Base-by-base conservation (phyloP, 2,888 invertebrate genomes). In the Gortyna flavago region DNA sequence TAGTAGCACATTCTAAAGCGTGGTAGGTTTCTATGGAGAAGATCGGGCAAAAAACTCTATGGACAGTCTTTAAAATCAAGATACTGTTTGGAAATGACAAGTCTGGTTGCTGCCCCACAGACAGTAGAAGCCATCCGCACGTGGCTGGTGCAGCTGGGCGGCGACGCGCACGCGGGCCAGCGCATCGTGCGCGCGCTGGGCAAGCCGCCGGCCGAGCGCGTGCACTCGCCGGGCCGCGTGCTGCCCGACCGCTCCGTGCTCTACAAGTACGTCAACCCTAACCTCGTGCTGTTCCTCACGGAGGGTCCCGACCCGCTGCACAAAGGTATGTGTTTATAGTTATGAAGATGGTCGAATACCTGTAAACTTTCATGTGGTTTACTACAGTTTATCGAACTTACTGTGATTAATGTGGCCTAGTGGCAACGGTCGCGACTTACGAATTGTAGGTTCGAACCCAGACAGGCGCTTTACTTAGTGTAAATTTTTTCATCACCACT, bases 191-290 rank as follows among this genome's bases (percentile, higher is more conserved):
- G 97, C 4, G 95, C 97, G 13, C 97, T 97, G 73, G 96, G 97
- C 51, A 98, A 98, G 91, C 97, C 97, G 89, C 95, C 97, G 16
- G 96, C 97, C 85, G 98, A 98, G 96, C 97, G 97, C 80, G 98
- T 99, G 29, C 99, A 99, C 95, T 99, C 99, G 0, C 99, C 99
- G 93, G 99, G 99, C 41, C 97, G 99, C 86, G 99, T 99, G 71
- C 97, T 99, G 86, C 98, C 98, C 57, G 99, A 99, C 97, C 97
- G 99, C 83, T 99, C 99, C 89, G 99, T 99, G 74, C 97, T 99
- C 59, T 99, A 99, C 97, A 99, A 99, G 95, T 99, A 99, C 95
- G 97, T 99, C 88, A 99, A 99, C 97, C 99, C 99, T 48, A 99
- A 99, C 96, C 97, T 99, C 85, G 98, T 99, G 83, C 98, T 99